phyloP scores from a whole-genome alignment of 2,797 vertebrate genomes.

The Gymnocypris eckloni region DNA sequence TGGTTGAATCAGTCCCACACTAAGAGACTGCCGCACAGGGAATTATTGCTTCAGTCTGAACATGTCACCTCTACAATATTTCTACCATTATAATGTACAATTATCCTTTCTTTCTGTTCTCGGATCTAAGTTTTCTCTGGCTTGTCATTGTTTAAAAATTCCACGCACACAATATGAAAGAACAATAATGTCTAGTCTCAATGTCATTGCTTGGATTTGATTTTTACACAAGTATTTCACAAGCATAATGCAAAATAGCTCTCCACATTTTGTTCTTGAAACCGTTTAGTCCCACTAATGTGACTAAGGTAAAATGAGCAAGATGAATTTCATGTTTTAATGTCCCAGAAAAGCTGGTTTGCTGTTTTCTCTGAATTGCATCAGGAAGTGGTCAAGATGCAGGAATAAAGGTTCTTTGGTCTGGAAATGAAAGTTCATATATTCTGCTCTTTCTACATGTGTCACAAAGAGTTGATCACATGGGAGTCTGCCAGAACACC shows the following conservation, averaged over 20 bases:
- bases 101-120: slow-evolving; percentile 28
- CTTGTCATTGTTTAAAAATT: slow-evolving; percentile 31
- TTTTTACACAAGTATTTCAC: slow-evolving; percentile 39
- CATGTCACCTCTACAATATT: slow-evolving; percentile 30
- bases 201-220: slow-evolving; percentile 48
- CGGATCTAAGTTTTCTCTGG: background rate
- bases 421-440: slow-evolving; percentile 51
- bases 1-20: slow-evolving; percentile 46
- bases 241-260: slow-evolving; percentile 53
- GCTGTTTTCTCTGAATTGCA: slow-evolving; percentile 56
- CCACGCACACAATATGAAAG: slow-evolving; percentile 6
- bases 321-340: background rate
- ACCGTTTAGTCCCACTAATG: slow-evolving; percentile 45
- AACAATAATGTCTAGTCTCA: slow-evolving; percentile 33
- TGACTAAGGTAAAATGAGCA: slow-evolving; percentile 32
- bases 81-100: slow-evolving; percentile 33
- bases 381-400: slow-evolving; percentile 51
- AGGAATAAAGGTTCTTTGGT: slow-evolving; percentile 44
- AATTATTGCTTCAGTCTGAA: slow-evolving; percentile 47
- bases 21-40: slow-evolving; percentile 30
- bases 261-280: slow-evolving; percentile 45
- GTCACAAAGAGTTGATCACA: slow-evolving; percentile 56
- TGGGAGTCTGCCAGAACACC: slow-evolving; percentile 54
- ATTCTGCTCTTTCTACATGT: slow-evolving; percentile 52
- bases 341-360: slow-evolving; percentile 35